Conservation (phyloP, 2,797 vertebrate genomes). For the Neoniphon sammara region DNA sequence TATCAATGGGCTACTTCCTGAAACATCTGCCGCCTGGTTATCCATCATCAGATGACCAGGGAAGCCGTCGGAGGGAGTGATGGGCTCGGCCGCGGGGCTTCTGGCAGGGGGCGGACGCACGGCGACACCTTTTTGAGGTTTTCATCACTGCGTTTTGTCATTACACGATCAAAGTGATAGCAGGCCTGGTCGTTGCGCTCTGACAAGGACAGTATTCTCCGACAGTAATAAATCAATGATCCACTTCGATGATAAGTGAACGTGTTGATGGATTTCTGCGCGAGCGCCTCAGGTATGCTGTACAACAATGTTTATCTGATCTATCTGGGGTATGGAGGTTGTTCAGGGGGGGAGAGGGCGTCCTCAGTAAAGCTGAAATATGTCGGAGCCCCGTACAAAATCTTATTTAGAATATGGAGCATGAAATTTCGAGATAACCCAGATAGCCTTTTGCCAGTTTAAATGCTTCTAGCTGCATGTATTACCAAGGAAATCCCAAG, state of each 20-base stretch:
- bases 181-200: slow-evolving; percentile 4
- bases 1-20: slow-evolving; percentile 77
- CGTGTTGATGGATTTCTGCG: slow-evolving; percentile 51
- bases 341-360: slow-evolving; percentile 14
- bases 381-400: slow-evolving; percentile 7
- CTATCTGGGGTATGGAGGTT: slow-evolving; percentile 4
- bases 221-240: slow-evolving; percentile 63
- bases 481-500: slow-evolving; percentile 8
- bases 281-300: slow-evolving; percentile 26
- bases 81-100: slow-evolving; percentile 30
- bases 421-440: background rate
- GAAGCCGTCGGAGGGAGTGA: slow-evolving; percentile 37
- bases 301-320: slow-evolving; percentile 55
- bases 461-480: slow-evolving; percentile 10
- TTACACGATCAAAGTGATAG: slow-evolving; percentile 64
- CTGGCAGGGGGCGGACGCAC: slow-evolving; percentile 32
- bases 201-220: slow-evolving; percentile 54
- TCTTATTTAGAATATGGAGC: slow-evolving; percentile 45
- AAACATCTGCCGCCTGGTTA: slow-evolving; percentile 74
- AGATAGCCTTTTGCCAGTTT: slow-evolving; percentile 11
- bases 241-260: slow-evolving; percentile 41
- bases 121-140: slow-evolving; percentile 49
- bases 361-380: slow-evolving; percentile 37
- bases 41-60: slow-evolving; percentile 67
- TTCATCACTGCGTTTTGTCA: slow-evolving; percentile 57